Percentiles rank a stretch among this genome's conserved stretches.
phyloP scores from a whole-genome alignment of 1,140 invertebrate species.

The Drosophila paulistorum region DNA sequence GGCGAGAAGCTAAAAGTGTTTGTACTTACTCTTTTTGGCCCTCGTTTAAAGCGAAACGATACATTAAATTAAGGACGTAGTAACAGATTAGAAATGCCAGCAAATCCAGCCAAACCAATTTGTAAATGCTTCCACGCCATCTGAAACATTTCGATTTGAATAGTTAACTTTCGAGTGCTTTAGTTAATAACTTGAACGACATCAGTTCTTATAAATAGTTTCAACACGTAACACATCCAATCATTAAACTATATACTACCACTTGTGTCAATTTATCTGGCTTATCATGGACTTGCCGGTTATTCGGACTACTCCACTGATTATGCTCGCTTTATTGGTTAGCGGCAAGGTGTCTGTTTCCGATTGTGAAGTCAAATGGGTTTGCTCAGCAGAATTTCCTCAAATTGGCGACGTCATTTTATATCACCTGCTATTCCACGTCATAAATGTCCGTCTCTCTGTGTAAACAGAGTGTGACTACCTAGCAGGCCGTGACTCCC shows the following conservation, averaged over 20 bases:
- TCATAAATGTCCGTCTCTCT: slow-evolving; percentile 49
- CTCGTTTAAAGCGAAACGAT: slow-evolving; percentile 91
- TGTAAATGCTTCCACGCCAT: slow-evolving; percentile 98
- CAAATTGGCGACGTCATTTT: slow-evolving; percentile 47
- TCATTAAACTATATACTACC: slow-evolving; percentile 25
- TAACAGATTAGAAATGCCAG: slow-evolving; percentile 93
- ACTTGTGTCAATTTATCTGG: slow-evolving; percentile 27
- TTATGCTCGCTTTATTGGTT: slow-evolving; percentile 17
- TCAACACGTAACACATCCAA: slow-evolving; percentile 33
- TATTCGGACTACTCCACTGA: slow-evolving; percentile 13
- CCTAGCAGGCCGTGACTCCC: slow-evolving; percentile 26
- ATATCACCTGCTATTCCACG: slow-evolving; percentile 51
- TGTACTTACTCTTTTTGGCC: slow-evolving; percentile 90
- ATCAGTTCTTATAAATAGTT: slow-evolving; percentile 61
- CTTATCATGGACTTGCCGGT: slow-evolving; percentile 37
- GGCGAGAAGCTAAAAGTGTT: neutral
- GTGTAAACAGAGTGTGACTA: slow-evolving; percentile 30
- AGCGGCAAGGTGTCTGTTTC: slow-evolving; percentile 50
- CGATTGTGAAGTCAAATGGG: slow-evolving; percentile 9
- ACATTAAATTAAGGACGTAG: slow-evolving; percentile 93
- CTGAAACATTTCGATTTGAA: slow-evolving; percentile 84
- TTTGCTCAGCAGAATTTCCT: slow-evolving; percentile 18
- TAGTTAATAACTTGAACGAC: neutral
- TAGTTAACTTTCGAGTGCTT: slow-evolving; percentile 1
- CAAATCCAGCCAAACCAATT: slow-evolving; percentile 96